These are phyloP conservation scores for Hirtodrosophila duncani DNA, from an alignment of 2,888 invertebrate species.

Conservation along the genomic window DNA sequence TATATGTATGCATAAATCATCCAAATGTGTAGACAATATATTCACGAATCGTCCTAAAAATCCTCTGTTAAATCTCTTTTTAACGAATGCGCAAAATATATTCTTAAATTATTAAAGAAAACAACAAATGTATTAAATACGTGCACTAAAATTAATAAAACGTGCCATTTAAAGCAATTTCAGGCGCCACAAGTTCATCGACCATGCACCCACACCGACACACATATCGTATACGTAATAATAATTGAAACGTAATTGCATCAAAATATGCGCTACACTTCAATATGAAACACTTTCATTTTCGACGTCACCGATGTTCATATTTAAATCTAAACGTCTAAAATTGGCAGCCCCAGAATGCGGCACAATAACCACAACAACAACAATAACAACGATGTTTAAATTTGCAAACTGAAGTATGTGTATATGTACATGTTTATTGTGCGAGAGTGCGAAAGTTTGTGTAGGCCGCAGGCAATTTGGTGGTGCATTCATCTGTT, in stretches of 20 bases:
- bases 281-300: conserved; percentile 71
- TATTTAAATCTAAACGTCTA: conserved; percentile 68
- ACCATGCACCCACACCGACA: conserved; percentile 32
- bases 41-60: too few relatives aligned
- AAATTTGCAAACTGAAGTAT: conserved; percentile 4
- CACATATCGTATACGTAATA: conserved; percentile 54
- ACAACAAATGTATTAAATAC: conserved; percentile 22
- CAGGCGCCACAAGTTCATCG: conserved; percentile 53
- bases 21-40: too few relatives aligned
- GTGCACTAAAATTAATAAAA: conserved; percentile 10
- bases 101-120: neutral
- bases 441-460: conserved; percentile 1
- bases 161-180: conserved; percentile 41
- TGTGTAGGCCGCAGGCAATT: conserved; percentile 45
- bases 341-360: conserved; percentile 56
- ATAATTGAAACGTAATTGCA: conserved; percentile 59
- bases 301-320: conserved; percentile 63
- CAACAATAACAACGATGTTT: conserved; percentile 28
- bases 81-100: too few relatives aligned
- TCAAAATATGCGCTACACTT: conserved; percentile 8
- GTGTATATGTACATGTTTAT: conserved; percentile 27
- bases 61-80: too few relatives aligned
- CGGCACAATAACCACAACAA: conserved; percentile 8
- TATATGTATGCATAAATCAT: too few relatives aligned
- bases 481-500: conserved; percentile 57